Percentiles rank a stretch among this genome's conserved stretches.
These are phyloP conservation scores for Mythimna vitellina DNA, from an alignment of 2,888 invertebrate species.

Conservation along the genomic window DNA sequence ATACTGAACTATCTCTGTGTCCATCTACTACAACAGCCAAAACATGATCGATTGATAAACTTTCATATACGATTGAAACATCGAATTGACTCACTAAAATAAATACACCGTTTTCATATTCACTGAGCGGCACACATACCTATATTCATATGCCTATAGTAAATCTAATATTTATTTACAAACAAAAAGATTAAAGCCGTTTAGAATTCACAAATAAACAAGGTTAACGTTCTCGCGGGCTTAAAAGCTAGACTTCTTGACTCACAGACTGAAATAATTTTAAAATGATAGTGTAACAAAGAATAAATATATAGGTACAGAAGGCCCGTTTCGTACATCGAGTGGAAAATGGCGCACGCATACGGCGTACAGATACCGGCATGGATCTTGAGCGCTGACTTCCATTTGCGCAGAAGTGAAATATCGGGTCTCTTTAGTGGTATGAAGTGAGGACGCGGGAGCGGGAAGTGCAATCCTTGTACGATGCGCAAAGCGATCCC, in stretches of 20 bases:
- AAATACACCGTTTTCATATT: slow-evolving; percentile 1
- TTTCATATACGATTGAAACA: slow-evolving; percentile 5
- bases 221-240: slow-evolving; percentile 30
- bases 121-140: slow-evolving; percentile 3
- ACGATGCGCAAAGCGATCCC: too few relatives aligned
- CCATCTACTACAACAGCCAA: background rate
- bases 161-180: slow-evolving; percentile 51
- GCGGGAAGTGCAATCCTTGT: too few relatives aligned
- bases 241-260: slow-evolving; percentile 53
- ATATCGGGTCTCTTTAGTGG: too few relatives aligned
- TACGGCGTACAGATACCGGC: too few relatives aligned
- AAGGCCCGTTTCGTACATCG: background rate
- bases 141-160: slow-evolving; percentile 38
- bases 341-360: background rate
- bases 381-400: too few relatives aligned
- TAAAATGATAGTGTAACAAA: slow-evolving; percentile 32
- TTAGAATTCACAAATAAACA: slow-evolving; percentile 43
- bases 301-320: background rate
- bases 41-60: slow-evolving; percentile 8
- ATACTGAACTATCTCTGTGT: background rate
- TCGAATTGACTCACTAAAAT: slow-evolving; percentile 14
- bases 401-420: too few relatives aligned
- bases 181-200: slow-evolving; percentile 52
- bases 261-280: slow-evolving; percentile 56
- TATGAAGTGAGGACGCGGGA: too few relatives aligned